Base-by-base conservation (phyloP, 2,888 invertebrate genomes). In the Drosophila villosipedis region DNA sequence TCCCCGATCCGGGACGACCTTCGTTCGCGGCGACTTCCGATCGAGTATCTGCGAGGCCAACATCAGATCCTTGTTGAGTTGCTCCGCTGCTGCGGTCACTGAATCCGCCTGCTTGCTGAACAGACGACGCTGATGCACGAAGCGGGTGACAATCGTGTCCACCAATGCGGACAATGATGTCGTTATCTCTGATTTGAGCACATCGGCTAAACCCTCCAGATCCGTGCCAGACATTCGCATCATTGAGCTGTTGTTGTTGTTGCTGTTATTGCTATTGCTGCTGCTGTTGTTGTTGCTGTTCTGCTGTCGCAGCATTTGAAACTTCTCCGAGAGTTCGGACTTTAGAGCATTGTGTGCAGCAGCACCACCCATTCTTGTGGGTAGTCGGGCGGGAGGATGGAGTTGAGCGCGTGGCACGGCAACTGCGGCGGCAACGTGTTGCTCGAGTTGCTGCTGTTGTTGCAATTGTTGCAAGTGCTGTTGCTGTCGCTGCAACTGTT, bases 171-270 rank as follows among this genome's bases (percentile, higher is more conserved):
- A 96, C 53, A 99, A 94, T 1, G 97, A 97, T 43, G 97, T 95
- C 31, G 97, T 96, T 80, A 99, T 96, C 94, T 99, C 98, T 61
- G 96, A 96, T 94, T 99, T 99, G 7, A 99, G 95, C 65, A 97
- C 96, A 91, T 98, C 97, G n/a, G 98, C 97, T 60, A 99, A 94
- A 63, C 97, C 96, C 92, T 98, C 97, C 10, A 98, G 94, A 91
- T 98, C 98, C 5, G 96, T 95, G 19, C 96, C 96, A 2, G 96
- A 95, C 83, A 96, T 95, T 50, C 96, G 95, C 63, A 95, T 95
- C 73, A 96, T 92, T 10, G 96, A 95, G 73, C 95, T 95, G 70
- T 95, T 95, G 33, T 95, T 95, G 82, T 95, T 96, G 87, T 95
- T 96, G 82, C 3, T 71, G 50, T 95, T 96, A 82, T 95, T 96